Conservation (phyloP, 2,888 invertebrate species). For the Prosopocoilus inquinatus region DNA sequence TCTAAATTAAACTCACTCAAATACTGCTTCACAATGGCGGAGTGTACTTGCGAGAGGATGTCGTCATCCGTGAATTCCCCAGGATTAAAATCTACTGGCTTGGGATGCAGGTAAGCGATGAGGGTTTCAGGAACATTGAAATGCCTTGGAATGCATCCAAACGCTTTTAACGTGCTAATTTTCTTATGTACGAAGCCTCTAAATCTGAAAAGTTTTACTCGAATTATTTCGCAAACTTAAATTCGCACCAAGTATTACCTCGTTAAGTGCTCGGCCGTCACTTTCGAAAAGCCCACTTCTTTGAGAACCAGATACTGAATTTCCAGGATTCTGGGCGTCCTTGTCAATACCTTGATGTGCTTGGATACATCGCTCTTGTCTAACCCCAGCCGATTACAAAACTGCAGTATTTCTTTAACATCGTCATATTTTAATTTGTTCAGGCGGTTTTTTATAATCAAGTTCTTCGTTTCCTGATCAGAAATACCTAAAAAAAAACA, state of each 20-base stretch:
- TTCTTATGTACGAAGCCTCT: constrained; percentile 46
- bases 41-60: constrained; percentile 39
- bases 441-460: neutral
- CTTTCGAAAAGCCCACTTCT: constrained; percentile 59
- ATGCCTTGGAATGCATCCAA: constrained; percentile 44
- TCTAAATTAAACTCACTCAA: constrained; percentile 35
- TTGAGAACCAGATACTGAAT: constrained; percentile 61
- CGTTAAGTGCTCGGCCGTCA: constrained; percentile 36
- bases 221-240: constrained; percentile 40
- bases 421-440: constrained; percentile 23
- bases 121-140: constrained; percentile 48
- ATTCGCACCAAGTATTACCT: constrained; percentile 50
- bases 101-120: constrained; percentile 34
- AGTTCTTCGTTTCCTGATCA: neutral
- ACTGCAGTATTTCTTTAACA: constrained; percentile 19
- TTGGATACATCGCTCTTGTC: constrained; percentile 53
- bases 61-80: constrained; percentile 32
- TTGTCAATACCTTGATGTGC: constrained; percentile 58
- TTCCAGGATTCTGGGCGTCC: constrained; percentile 57
- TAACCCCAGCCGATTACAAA: constrained; percentile 23
- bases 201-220: constrained; percentile 23
- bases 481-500: constrained; percentile 13
- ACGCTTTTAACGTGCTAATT: constrained; percentile 47
- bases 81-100: constrained; percentile 26
- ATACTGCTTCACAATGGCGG: constrained; percentile 35